Percentiles rank a stretch among this genome's conserved stretches.
Conservation (phyloP, 2,888 invertebrate genomes). For the Fragum whitleyi region DNA sequence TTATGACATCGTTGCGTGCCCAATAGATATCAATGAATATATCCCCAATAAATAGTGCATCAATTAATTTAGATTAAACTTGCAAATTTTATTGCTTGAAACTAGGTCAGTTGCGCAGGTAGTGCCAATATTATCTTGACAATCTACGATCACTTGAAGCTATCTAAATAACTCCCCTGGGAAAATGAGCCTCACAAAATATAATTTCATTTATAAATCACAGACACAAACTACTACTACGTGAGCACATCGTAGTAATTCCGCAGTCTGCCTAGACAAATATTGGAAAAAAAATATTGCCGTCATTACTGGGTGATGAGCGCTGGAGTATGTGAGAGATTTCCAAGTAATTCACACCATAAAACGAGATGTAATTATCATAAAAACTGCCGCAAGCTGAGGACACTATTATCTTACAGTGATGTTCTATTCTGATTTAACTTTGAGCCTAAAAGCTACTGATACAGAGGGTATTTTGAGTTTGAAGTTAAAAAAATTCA, state of each 20-base stretch:
- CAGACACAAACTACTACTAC: not conserved
- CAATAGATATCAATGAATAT: not conserved
- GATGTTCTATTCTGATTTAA: no score
- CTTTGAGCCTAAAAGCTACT: no score
- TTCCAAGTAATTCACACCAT: not conserved
- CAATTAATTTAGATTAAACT: not conserved
- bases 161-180: not conserved
- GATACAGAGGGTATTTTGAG: no score
- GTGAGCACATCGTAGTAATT: not conserved
- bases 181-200: not conserved
- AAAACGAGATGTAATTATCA: not conserved
- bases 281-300: not conserved
- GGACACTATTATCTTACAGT: not conserved
- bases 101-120: not conserved
- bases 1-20: not conserved
- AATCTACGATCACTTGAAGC: not conserved
- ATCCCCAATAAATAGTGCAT: not conserved
- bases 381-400: not conserved
- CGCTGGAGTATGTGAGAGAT: not conserved
- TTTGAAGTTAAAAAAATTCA: no score
- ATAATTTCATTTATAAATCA: constrained; percentile 20
- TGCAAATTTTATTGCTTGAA: not conserved
- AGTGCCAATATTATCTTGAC: not conserved
- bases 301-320: not conserved
- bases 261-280: not conserved